These are phyloP conservation scores for Antigone vipio DNA, from an alignment of 2,113 vertebrate genomes.

Conservation along the genomic window DNA sequence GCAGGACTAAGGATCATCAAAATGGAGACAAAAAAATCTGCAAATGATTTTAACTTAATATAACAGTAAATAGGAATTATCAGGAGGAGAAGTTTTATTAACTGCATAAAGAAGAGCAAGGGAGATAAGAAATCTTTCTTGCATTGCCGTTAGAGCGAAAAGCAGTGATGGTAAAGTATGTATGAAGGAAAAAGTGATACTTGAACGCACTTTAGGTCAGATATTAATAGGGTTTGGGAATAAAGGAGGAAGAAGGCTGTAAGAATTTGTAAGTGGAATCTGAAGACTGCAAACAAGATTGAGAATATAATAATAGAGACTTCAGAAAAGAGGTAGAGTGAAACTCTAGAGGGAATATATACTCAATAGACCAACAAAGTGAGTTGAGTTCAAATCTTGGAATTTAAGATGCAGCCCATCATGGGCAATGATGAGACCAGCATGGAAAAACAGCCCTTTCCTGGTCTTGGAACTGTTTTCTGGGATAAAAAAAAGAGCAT, in stretches of 20 bases:
- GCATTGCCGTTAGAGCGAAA: neutral
- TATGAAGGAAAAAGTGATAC: neutral
- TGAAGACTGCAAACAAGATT: neutral
- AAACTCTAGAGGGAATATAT: neutral
- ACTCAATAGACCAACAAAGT: neutral
- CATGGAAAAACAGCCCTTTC: neutral
- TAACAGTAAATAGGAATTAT: neutral
- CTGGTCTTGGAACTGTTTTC: neutral
- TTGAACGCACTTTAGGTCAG: neutral
- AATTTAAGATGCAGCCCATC: neutral
- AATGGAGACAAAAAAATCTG: neutral
- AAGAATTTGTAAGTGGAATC: neutral
- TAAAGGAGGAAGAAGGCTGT: neutral
- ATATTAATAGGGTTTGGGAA: conserved; percentile 22
- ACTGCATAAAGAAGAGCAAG: neutral
- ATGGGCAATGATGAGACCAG: neutral
- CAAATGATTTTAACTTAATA: neutral
- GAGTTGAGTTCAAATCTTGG: neutral
- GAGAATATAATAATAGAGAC: neutral
- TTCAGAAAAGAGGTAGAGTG: neutral
- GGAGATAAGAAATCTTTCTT: neutral
- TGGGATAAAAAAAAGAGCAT: neutral
- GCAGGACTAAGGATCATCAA: neutral
- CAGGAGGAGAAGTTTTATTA: neutral
- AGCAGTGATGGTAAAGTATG: neutral